phyloP scores from a whole-genome alignment of 1,140 invertebrate genomes.

The Bombyx mori region DNA sequence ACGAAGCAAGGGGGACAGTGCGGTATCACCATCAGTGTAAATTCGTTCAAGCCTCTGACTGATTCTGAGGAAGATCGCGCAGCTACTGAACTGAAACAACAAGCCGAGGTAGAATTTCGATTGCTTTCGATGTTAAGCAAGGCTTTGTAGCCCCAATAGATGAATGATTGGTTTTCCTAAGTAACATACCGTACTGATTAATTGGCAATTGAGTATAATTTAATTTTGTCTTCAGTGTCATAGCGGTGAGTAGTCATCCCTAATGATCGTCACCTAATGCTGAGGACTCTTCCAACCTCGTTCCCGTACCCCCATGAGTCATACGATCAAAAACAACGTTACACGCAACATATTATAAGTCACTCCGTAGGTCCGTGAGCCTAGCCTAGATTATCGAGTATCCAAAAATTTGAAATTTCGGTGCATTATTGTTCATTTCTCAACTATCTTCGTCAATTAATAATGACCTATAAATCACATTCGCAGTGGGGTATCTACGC shows the following conservation, averaged over 20 bases:
- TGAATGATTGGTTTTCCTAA: no score
- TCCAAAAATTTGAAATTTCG: no score
- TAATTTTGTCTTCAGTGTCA: neutral
- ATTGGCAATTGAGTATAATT: neutral
- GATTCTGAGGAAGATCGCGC: slow-evolving; percentile 60
- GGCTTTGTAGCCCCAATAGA: no score
- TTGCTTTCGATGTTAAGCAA: no score
- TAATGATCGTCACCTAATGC: neutral
- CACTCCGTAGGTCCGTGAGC: no score
- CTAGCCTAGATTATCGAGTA: no score
- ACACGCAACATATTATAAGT: no score
- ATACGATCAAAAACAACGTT: no score
- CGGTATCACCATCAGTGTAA: slow-evolving; percentile 72
- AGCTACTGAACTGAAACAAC: slow-evolving; percentile 56
- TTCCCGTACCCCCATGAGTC: no score
- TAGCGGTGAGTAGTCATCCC: neutral
- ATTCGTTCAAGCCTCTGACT: slow-evolving; percentile 68
- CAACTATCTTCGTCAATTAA: no score
- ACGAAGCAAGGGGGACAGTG: slow-evolving; percentile 50
- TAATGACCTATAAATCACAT: slow-evolving; percentile 7
- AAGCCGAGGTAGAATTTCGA: slow-evolving; percentile 24
- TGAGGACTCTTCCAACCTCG: no score
- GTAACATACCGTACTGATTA: neutral
- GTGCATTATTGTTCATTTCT: no score
- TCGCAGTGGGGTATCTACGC: slow-evolving; percentile 71